Percentiles rank a stretch among this genome's conserved stretches.
Conservation (phyloP, 1,140 invertebrate genomes). For the Gryon sp. region DNA sequence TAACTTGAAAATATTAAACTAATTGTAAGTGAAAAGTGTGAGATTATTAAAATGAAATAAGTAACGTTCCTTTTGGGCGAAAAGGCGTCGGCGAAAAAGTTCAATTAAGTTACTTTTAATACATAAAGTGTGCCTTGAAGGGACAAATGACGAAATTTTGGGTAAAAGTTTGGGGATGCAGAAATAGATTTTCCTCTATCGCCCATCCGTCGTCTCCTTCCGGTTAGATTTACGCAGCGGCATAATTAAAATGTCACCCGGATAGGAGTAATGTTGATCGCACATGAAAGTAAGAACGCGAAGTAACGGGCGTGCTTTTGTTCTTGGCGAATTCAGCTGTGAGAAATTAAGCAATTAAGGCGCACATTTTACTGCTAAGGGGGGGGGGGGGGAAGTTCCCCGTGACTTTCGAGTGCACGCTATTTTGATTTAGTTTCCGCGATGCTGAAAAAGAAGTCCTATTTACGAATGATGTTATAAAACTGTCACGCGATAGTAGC, state of each 20-base stretch:
- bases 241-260: slow-evolving; percentile 78
- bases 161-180: slow-evolving; percentile 56
- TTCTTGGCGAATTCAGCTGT: slow-evolving; percentile 72
- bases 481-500: slow-evolving; percentile 53
- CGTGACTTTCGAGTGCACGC: slow-evolving; percentile 62
- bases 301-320: slow-evolving; percentile 74
- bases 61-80: slow-evolving; percentile 14
- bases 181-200: slow-evolving; percentile 64
- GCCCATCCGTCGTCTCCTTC: slow-evolving; percentile 63
- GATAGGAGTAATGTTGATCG: slow-evolving; percentile 73
- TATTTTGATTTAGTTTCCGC: slow-evolving; percentile 67
- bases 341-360: slow-evolving; percentile 79
- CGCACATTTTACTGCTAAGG: slow-evolving; percentile 71
- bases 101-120: slow-evolving; percentile 56
- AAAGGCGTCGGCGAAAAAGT: slow-evolving; percentile 20
- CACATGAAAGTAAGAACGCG: slow-evolving; percentile 73
- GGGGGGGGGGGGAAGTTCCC: no score
- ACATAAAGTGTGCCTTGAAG: slow-evolving; percentile 41
- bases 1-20: slow-evolving; percentile 7
- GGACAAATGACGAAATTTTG: slow-evolving; percentile 46
- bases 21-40: slow-evolving; percentile 24
- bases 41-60: slow-evolving; percentile 14
- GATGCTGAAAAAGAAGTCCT: slow-evolving; percentile 57
- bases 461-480: slow-evolving; percentile 53
- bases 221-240: slow-evolving; percentile 73